Conservation (phyloP, 2,113 vertebrate species). For the Zosterops borbonicus region DNA sequence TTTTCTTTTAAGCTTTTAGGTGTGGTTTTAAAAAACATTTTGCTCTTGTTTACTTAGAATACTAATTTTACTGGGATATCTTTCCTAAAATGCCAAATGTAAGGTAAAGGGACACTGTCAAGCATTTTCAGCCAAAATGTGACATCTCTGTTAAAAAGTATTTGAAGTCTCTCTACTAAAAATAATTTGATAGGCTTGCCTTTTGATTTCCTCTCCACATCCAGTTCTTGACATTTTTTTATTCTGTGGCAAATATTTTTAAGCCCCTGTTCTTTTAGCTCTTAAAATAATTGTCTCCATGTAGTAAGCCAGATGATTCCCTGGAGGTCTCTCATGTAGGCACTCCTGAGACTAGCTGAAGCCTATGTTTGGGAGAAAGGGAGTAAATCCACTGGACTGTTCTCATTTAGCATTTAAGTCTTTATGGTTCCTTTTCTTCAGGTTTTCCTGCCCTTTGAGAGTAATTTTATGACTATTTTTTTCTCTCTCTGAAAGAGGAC, state of each 20-base stretch:
- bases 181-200: not conserved
- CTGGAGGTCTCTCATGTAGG: not conserved
- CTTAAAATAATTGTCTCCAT: not conserved
- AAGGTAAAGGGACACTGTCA: slow-evolving; percentile 19
- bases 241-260: not conserved
- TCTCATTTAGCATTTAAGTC: not conserved
- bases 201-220: slow-evolving; percentile 3
- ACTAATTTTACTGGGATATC: slow-evolving; percentile 2
- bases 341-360: not conserved
- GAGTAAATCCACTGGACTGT: not conserved
- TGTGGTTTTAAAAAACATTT: slow-evolving; percentile 20
- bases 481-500: not conserved
- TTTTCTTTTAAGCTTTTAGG: not conserved
- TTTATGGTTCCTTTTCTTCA: not conserved
- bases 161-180: not conserved
- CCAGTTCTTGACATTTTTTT: not conserved
- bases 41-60: slow-evolving; percentile 32
- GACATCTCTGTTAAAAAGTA: not conserved
- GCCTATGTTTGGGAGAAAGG: not conserved
- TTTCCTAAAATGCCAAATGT: slow-evolving; percentile 47
- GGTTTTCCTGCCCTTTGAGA: not conserved
- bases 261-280: not conserved
- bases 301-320: not conserved
- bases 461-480: not conserved
- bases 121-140: not conserved